phyloP scores from a whole-genome alignment of 2,113 vertebrate species.

The Mola mola region DNA sequence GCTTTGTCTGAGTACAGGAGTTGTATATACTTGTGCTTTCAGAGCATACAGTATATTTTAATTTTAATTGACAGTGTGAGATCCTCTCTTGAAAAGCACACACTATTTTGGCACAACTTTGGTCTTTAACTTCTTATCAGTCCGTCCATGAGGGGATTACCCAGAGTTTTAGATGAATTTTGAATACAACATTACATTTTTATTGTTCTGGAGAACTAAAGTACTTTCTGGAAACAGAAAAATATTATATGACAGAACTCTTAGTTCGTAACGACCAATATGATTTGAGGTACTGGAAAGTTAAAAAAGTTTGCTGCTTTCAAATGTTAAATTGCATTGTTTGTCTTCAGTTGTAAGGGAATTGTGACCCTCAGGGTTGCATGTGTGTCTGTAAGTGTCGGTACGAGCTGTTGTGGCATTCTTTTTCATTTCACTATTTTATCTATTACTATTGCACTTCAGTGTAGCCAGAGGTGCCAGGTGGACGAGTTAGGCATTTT shows the following conservation, averaged over 20 bases:
- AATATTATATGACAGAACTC: slow-evolving; percentile 16
- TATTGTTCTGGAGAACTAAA: slow-evolving; percentile 13
- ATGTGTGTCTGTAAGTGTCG: slow-evolving; percentile 16
- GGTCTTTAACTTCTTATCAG: neutral
- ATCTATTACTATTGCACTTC: slow-evolving; percentile 18
- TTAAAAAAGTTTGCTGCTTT: too few species aligned
- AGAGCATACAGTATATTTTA: slow-evolving; percentile 23
- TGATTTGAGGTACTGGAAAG: slow-evolving; percentile 27
- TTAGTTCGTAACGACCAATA: slow-evolving; percentile 16
- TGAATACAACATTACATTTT: slow-evolving; percentile 12
- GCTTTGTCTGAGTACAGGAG: slow-evolving; percentile 35
- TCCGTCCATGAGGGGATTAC: slow-evolving; percentile 4
- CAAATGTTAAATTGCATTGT: slow-evolving; percentile 24
- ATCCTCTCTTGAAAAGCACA: slow-evolving; percentile 42
- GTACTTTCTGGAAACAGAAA: slow-evolving; percentile 25
- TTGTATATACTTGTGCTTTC: slow-evolving; percentile 35
- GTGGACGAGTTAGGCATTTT: slow-evolving; percentile 19
- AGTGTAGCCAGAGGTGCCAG: slow-evolving; percentile 32
- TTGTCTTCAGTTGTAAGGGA: slow-evolving; percentile 29
- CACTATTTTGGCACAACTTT: neutral
- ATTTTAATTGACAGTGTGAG: slow-evolving; percentile 9
- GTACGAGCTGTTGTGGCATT: slow-evolving; percentile 21
- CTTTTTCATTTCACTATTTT: slow-evolving; percentile 18
- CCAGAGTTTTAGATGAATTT: slow-evolving; percentile 27
- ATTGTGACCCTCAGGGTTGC: slow-evolving; percentile 30